Evolutionary conservation across 2,888 invertebrate species (phyloP), one percentile per base, ranked within the genome.

Genomic region (Strigamia transsilvanica): DNA sequence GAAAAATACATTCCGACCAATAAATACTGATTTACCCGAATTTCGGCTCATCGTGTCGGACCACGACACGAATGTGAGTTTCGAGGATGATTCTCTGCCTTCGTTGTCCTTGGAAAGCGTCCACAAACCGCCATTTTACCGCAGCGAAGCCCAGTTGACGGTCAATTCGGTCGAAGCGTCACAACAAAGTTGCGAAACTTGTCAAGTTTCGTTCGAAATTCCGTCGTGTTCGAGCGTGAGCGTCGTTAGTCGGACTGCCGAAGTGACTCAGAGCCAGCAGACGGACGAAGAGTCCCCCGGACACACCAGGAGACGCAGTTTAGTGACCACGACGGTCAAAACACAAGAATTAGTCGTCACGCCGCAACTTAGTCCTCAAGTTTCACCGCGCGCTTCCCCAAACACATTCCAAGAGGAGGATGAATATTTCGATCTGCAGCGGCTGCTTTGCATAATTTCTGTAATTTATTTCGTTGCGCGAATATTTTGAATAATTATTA

Each of bases 391-490:
- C 7, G 10, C 12, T 13, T 80, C 80, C 9, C 80, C 80, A 38
- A 18, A 18, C 18, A 2, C 21, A 10, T 41, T 41, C 18, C n/a
- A 18, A 32, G 78, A 78, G n/a, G 78, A 78, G 78, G 78, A 78
- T n/a, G 78, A 78, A n/a, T 78, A 78, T 78, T 38, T 32, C 6
- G 78, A 78, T 32, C n/a, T 80, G 21, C 41, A 80, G 18, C 41
- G 34, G 38, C 41, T 80, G 4, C 41, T 80, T 15, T 15, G 41
- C 38, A 15, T 78, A 10, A 78, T 78, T 34, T 78, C 78, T 34
- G 78, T 78, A 73, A 51, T 51, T n/a, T 3, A 51, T 12, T 4
- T 51, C 3, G 10, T 51, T 34, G 3, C 4, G 34, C 34, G 3
- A 51, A 6, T n/a, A n/a, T n/a, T 51, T 51, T 51, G 51, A 51